A percentile compares a stretch with the other conserved stretches of the same genome.
These are phyloP conservation scores for Dione juno DNA, from an alignment of 2,888 invertebrate species.

Conservation along the genomic window DNA sequence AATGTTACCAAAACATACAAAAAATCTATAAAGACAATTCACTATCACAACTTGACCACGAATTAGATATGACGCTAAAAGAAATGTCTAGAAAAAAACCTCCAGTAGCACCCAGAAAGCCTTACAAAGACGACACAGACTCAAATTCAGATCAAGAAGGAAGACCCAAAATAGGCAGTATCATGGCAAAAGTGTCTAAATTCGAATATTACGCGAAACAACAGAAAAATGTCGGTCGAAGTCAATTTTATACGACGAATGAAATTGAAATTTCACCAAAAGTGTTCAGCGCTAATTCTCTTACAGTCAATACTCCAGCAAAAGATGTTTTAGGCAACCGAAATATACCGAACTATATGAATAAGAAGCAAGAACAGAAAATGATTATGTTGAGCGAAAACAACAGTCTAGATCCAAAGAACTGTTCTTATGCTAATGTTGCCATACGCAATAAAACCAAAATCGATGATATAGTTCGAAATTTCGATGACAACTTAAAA, in stretches of 20 bases:
- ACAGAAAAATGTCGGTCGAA: conserved; percentile 78
- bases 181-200: conserved; percentile 90
- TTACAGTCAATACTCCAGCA: conserved; percentile 92
- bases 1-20: conserved; percentile 66
- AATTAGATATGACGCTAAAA: conserved; percentile 75
- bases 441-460: conserved; percentile 71
- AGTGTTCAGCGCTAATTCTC: conserved; percentile 90
- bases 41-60: conserved; percentile 71
- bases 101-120: conserved; percentile 85
- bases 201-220: conserved; percentile 90
- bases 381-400: conserved; percentile 69
- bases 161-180: conserved; percentile 75
- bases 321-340: conserved; percentile 90
- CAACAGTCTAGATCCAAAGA: conserved; percentile 66
- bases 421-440: conserved; percentile 73
- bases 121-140: conserved; percentile 78
- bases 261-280: conserved; percentile 86
- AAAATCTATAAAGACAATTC: conserved; percentile 71
- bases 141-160: conserved; percentile 79
- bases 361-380: conserved; percentile 81
- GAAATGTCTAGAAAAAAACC: conserved; percentile 85
- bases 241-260: conserved; percentile 73
- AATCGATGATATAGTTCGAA: conserved; percentile 78
- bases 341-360: conserved; percentile 84
- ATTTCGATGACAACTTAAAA: conserved; percentile 73